Evolutionary conservation across 2,797 vertebrate species (phyloP).

Genomic region (Lepilemur septentrionalis): DNA sequence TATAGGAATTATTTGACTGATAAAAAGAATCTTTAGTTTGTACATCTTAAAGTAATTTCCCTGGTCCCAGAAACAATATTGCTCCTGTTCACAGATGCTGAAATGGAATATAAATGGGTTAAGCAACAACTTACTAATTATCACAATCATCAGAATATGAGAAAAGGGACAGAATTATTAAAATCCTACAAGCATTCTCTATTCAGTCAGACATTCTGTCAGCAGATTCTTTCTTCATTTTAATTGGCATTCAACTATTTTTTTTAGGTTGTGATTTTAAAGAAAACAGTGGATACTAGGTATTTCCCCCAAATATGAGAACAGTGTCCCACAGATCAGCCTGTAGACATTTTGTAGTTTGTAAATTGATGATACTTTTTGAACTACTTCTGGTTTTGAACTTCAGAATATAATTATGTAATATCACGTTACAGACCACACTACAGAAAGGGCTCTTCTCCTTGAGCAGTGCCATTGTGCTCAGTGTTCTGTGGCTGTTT

Average conservation of each 20-base stretch:
- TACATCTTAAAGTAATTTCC: slow-evolving; percentile 12
- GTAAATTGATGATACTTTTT: not conserved
- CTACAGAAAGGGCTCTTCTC: not conserved
- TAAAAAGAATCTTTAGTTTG: not conserved
- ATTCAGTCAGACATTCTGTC: not conserved
- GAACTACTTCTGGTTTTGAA: not conserved
- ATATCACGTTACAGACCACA: not conserved
- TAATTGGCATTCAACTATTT: not conserved
- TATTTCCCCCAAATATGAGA: not conserved
- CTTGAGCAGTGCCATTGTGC: not conserved
- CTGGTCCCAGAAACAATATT: not conserved
- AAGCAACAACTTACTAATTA: slow-evolving; percentile 7
- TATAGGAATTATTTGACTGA: not conserved
- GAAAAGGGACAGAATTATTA: not conserved
- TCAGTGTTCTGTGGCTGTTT: not conserved
- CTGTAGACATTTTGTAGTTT: not conserved
- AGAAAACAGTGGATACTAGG: not conserved
- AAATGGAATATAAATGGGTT: not conserved
- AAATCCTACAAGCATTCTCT: not conserved
- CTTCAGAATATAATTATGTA: not conserved
- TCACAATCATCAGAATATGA: not conserved
- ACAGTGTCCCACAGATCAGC: not conserved
- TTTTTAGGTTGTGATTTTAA: slow-evolving; percentile 19
- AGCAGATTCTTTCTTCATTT: not conserved
- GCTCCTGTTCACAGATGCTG: not conserved